Evolutionary conservation across 1,140 invertebrate species (phyloP), one percentile per base, ranked within the genome.

Genomic region (Caenorhabditis tropicalis): DNA sequence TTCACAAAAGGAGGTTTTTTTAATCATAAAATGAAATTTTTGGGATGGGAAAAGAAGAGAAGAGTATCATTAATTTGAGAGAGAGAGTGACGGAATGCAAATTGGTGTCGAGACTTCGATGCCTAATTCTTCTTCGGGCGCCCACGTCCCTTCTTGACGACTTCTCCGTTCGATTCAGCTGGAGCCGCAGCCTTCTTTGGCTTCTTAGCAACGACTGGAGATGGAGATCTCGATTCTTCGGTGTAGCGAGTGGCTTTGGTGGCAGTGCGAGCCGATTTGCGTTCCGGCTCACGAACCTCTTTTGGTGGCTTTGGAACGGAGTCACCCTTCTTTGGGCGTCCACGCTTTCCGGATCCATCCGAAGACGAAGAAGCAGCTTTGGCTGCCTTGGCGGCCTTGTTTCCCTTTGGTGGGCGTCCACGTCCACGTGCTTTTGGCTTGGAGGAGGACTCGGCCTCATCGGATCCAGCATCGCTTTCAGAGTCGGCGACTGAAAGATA

Each of bases 111-210:
- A 36, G 7, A 24, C 27, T 58, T 9, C 10, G 21, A 3, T 31
- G 6, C 15, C 58, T 65, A 36, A 19, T 74, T 43, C 65, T 74
- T 74, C 33, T 43, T 39, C 43, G 65, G 65, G 24, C 65, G 65
- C 43, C 65, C 65, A 43, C 65, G 65, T 36, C 58, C 58, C 36
- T 43, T 74, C 65, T 74, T 74, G 27, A n/a, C n/a, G n/a, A 12
- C 65, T 43, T 36, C 65, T 43, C 65, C 65, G n/a, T 31, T 65
- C 1, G 24, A 15, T 12, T 33, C 2, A 27, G 65, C 65, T 19
- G 24, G 4, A 24, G 65, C 65, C n/a, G 65, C 19, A 19, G 65
- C 29, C n/a, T 24, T 24, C 27, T 74, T 31, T 3, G 60, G 12
- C 60, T 70, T 43, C 12, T 43, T 43, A 12, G 39, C 5, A n/a